Evolutionary conservation across 2,113 vertebrate genomes (phyloP).

Genomic region (Tupaia tana): DNA sequence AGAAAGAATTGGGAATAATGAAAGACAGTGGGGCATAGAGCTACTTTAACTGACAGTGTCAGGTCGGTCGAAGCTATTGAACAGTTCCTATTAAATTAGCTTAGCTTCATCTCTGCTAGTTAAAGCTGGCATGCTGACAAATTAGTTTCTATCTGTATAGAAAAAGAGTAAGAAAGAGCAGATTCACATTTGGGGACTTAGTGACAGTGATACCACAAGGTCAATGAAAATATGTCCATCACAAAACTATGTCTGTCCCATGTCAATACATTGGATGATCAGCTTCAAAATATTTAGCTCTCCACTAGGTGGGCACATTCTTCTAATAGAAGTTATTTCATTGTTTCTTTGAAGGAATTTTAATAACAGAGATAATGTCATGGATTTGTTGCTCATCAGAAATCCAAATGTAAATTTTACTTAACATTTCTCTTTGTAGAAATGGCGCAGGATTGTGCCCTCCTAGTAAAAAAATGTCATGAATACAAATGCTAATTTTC

Average conservation of each 20-base stretch:
- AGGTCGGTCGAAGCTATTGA: constrained; percentile 88
- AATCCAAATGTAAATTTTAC: constrained; percentile 82
- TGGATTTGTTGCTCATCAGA: constrained; percentile 75
- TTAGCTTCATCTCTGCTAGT: constrained; percentile 87
- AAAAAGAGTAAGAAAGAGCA: constrained; percentile 83
- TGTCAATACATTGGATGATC: constrained; percentile 76
- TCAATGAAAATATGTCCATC: constrained; percentile 85
- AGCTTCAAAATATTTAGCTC: constrained; percentile 79
- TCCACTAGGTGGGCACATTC: constrained; percentile 76
- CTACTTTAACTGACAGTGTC: constrained; percentile 86
- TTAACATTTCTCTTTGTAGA: constrained; percentile 76
- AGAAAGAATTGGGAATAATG: constrained; percentile 87
- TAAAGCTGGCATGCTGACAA: constrained; percentile 88
- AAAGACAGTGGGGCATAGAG: constrained; percentile 83
- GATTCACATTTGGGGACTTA: constrained; percentile 81
- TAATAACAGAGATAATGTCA: constrained; percentile 74
- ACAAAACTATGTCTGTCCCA: constrained; percentile 71
- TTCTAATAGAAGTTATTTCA: constrained; percentile 79
- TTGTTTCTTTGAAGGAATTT: constrained; percentile 61
- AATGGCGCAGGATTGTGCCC: neutral
- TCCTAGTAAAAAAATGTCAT: neutral
- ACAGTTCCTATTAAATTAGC: constrained; percentile 90
- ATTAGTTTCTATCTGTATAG: constrained; percentile 87
- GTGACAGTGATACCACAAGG: constrained; percentile 85
- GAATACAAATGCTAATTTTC: neutral